A percentile compares a stretch with the other conserved stretches of the same genome.
These are phyloP conservation scores for Litocranius walleri DNA, from an alignment of 2,113 vertebrate genomes.

Conservation along the genomic window DNA sequence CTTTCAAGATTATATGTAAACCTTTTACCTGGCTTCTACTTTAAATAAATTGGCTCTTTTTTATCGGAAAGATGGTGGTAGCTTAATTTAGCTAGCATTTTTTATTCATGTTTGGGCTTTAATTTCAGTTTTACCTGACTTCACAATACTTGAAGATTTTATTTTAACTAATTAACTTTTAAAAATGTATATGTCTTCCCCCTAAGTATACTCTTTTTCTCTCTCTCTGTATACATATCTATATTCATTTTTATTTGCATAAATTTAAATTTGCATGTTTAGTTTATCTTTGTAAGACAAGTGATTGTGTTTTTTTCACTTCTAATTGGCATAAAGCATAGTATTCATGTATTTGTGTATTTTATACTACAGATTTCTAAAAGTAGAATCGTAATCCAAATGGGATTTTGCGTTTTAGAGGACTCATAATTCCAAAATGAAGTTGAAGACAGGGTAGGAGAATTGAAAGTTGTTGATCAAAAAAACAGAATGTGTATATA, in stretches of 20 bases:
- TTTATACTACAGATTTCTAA: slow-evolving; percentile 38
- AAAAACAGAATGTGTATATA: not conserved
- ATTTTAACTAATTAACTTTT: not conserved
- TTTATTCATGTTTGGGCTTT: not conserved
- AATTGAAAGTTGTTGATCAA: slow-evolving; percentile 16
- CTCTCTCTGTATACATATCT: not conserved
- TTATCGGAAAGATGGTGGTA: not conserved
- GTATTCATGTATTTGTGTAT: not conserved
- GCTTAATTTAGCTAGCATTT: not conserved
- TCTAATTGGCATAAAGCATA: not conserved
- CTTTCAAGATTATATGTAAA: not conserved
- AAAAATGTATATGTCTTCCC: not conserved
- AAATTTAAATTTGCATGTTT: not conserved
- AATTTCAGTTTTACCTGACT: slow-evolving; percentile 20
- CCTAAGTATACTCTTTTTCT: not conserved
- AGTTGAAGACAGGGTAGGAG: not conserved
- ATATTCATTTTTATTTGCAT: not conserved
- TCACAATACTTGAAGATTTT: not conserved
- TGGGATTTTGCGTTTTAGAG: slow-evolving; percentile 10
- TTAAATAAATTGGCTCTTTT: slow-evolving; percentile 16
- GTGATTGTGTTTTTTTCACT: not conserved
- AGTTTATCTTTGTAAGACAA: not conserved
- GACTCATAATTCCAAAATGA: slow-evolving; percentile 23
- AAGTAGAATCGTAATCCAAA: not conserved
- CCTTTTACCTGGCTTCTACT: not conserved